Evolutionary conservation across 2,888 invertebrate species (phyloP), one percentile per base, ranked within the genome.

Genomic region (Drosophila cyrtoloma): DNA sequence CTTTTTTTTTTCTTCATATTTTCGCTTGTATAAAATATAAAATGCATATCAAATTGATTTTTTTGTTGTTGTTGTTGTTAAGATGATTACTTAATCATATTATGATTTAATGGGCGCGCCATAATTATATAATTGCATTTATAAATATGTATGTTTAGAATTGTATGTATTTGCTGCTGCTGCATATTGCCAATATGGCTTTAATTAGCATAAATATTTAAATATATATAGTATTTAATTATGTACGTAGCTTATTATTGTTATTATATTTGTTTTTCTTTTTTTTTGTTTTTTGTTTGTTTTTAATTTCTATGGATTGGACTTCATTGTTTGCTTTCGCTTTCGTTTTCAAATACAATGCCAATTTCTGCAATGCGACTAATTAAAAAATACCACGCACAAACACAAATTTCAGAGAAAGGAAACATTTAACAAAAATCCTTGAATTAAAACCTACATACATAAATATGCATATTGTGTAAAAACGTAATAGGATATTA

Each of bases 41-140:
- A 86, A 86, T 86, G 91, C 85, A 71, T 89, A 86, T 86, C 72
- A 90, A 89, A 86, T 86, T 69, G 63, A 67, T 71, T 52, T 47
- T 58, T 22, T 37, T 62, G n/a, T 58, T 55, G 39, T 39, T 12
- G 12, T 53, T 56, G 12, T 50, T 44, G 30, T 62, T 58, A 55
- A 56, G 28, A 71, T 67, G 72, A 71, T 82, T 71, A 52, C 67
- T 79, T 80, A 80, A 50, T 42, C 37, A 32, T 75, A 63, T 50
- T 35, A 42, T 69, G 56, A 53, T 63, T 82, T 79, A 22, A 77
- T 64, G 71, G 77, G 61, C 71, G 62, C 71, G 70, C 70, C 58
- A 65, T 77, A 65, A 51, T 69, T 66, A 44, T 63, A 51, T 70
- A 70, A 69, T 78, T 79, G 82, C 73, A 69, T 69, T 81, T 77